phyloP scores from a whole-genome alignment of 2,888 invertebrate species.

The Agriopis aurantiaria region DNA sequence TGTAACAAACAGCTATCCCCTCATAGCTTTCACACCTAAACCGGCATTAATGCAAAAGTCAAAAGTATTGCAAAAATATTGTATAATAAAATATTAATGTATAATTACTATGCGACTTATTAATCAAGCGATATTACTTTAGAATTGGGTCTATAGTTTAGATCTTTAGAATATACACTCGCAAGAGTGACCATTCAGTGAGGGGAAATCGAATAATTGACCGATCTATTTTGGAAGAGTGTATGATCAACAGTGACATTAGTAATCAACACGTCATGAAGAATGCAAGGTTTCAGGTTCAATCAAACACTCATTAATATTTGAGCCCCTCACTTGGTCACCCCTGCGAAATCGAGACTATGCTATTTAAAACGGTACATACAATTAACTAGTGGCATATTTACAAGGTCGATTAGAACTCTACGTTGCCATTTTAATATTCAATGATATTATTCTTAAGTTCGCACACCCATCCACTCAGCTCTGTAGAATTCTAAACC shows the following conservation, averaged over 20 bases:
- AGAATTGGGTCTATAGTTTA: conserved; percentile 53
- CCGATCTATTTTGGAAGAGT: conserved; percentile 10
- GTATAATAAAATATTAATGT: conserved; percentile 50
- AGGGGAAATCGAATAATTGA: conserved; percentile 22
- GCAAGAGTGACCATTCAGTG: conserved; percentile 13
- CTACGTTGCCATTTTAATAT: conserved; percentile 9
- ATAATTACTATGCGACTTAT: conserved; percentile 47
- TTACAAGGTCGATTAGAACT: conserved; percentile 21
- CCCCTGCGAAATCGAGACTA: conserved; percentile 22
- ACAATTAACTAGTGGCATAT: conserved; percentile 12
- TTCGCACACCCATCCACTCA: not conserved
- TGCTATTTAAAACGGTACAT: conserved; percentile 21
- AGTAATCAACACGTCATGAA: no score
- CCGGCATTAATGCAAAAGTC: conserved; percentile 47
- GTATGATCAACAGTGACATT: not conserved
- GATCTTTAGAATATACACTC: conserved; percentile 37
- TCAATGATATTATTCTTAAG: conserved; percentile 2
- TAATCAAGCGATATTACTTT: conserved; percentile 50
- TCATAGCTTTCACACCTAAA: conserved; percentile 43
- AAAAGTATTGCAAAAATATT: conserved; percentile 60
- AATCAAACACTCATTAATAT: conserved; percentile 7
- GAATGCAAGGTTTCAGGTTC: no score
- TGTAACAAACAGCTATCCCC: conserved; percentile 28
- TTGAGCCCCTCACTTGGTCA: conserved; percentile 12
- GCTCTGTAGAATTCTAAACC: conserved; percentile 17